These are phyloP conservation scores for Aphodius sticticus DNA, from an alignment of 2,888 invertebrate genomes.

Conservation along the genomic window DNA sequence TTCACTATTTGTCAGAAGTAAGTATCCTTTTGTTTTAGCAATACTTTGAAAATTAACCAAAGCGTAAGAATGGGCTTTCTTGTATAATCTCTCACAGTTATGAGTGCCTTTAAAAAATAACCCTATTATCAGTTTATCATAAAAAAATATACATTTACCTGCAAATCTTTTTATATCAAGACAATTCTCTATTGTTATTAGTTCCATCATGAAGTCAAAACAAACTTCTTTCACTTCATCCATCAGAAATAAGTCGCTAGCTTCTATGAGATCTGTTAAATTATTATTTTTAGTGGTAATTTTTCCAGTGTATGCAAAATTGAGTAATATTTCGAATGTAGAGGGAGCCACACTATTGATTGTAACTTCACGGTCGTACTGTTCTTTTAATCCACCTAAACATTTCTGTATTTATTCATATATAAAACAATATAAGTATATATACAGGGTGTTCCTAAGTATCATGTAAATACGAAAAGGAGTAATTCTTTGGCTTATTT, in stretches of 20 bases:
- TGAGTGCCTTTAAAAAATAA: not conserved
- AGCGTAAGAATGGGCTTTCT: not conserved
- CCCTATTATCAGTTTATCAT: not conserved
- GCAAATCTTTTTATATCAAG: not conserved
- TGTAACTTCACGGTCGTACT: not conserved
- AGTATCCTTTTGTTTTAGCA: not conserved
- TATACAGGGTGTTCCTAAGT: too few relatives aligned
- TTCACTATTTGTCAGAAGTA: not conserved
- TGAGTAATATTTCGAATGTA: not conserved
- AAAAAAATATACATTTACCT: not conserved
- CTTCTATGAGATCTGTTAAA: not conserved
- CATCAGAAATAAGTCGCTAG: not conserved
- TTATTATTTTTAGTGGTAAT: not conserved
- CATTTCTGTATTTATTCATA: not conserved
- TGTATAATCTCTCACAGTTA: not conserved
- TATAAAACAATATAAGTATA: too few relatives aligned
- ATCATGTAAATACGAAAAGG: too few relatives aligned
- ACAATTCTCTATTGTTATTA: not conserved
- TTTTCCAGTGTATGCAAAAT: not conserved
- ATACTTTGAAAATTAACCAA: not conserved
- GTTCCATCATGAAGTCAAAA: not conserved
- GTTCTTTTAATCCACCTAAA: not conserved
- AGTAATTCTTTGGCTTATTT: too few relatives aligned
- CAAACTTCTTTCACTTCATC: not conserved
- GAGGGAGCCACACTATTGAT: not conserved